These are phyloP conservation scores for Conus betulinus DNA, from an alignment of 1,140 invertebrate genomes.

Conservation along the genomic window DNA sequence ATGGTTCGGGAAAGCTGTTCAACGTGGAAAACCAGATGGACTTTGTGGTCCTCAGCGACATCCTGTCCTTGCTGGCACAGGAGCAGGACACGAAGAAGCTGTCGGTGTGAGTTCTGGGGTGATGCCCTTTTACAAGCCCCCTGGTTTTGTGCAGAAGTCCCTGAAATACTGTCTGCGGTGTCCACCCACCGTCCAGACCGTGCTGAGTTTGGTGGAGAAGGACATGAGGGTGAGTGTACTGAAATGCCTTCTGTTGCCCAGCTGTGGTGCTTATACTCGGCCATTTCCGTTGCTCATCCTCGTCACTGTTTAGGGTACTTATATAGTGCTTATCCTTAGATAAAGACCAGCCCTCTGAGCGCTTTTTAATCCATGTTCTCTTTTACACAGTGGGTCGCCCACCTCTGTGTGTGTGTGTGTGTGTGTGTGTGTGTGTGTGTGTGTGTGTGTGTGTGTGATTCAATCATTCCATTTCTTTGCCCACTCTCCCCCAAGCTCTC, in stretches of 20 bases:
- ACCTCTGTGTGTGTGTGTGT: too few species aligned
- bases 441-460: too few species aligned
- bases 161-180: conserved; percentile 7
- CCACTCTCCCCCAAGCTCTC: too few species aligned
- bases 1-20: conserved; percentile 3
- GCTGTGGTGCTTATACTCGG: too few species aligned
- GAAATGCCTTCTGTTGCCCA: too few species aligned
- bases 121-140: background rate
- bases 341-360: too few species aligned
- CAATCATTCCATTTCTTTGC: too few species aligned
- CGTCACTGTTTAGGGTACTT: too few species aligned
- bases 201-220: conserved; percentile 1
- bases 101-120: conserved; percentile 16
- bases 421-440: too few species aligned
- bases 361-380: background rate
- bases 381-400: too few species aligned
- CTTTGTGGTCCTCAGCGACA: background rate
- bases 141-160: background rate
- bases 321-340: too few species aligned
- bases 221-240: background rate
- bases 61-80: background rate
- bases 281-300: too few species aligned
- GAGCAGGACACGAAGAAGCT: background rate
- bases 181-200: conserved; percentile 2
- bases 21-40: conserved; percentile 17